phyloP scores from a whole-genome alignment of 2,888 invertebrate species.

The Drosophila hamatofila region DNA sequence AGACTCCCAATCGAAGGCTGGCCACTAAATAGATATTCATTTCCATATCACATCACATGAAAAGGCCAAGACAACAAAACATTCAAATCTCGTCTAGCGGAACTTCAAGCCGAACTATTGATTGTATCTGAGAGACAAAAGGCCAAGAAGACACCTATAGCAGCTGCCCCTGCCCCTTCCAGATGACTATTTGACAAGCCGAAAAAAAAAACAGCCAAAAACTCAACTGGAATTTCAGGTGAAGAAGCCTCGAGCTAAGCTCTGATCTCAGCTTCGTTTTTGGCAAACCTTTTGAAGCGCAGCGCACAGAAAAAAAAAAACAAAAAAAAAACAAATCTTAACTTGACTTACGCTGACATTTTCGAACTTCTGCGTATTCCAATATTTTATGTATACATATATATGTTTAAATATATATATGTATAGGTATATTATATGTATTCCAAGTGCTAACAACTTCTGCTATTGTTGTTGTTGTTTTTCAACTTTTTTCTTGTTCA shows the following conservation, averaged over 20 bases:
- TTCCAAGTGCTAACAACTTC: constrained; percentile 8
- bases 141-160: constrained; percentile 17
- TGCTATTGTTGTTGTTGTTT: not conserved
- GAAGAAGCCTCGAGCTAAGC: constrained; percentile 4
- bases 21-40: constrained; percentile 20
- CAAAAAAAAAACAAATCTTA: constrained; percentile 1
- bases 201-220: not conserved
- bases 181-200: not conserved
- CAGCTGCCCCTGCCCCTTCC: not conserved
- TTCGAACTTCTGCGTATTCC: constrained; percentile 26
- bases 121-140: constrained; percentile 36
- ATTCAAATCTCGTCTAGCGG: constrained; percentile 31
- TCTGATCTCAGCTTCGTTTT: constrained; percentile 13
- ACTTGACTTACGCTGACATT: constrained; percentile 52
- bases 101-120: constrained; percentile 19
- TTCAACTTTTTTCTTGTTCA: constrained; percentile 12
- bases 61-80: constrained; percentile 27
- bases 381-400: constrained; percentile 8
- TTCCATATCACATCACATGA: constrained; percentile 25
- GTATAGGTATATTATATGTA: not conserved
- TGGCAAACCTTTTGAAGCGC: constrained; percentile 26
- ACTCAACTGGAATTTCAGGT: constrained; percentile 25
- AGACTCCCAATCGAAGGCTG: not conserved
- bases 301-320: not conserved
- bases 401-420: not conserved